Base-by-base conservation (phyloP, 2,888 invertebrate species). In the Ormyrus thymus region DNA sequence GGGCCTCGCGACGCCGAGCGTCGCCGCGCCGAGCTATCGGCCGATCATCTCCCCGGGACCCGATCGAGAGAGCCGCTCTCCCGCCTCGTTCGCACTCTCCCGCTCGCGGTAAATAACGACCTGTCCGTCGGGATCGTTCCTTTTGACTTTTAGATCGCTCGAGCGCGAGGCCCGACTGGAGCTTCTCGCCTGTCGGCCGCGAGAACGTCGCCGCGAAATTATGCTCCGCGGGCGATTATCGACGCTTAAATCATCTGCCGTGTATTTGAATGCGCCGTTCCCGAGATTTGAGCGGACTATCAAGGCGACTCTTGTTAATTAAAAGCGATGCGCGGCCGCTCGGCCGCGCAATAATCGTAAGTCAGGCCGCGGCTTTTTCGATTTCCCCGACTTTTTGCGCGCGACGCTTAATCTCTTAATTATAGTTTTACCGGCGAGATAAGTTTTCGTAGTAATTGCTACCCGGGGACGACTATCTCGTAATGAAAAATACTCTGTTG, bases 151-250 rank as follows among this genome's bases (percentile, higher is more conserved):
- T 70, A 70, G 59, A 70, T 50, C 50, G 65, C 65, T 74, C 58
- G 73, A 74, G 73, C 73, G 73, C 73, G 50, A 74, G 65, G 65
- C 62, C 64, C 73, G 73, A 74, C 73, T 74, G 65, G 58, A 74
- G 65, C 65, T 74, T 74, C 73, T 74, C 73, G 73, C 73, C 56
- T 65, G 73, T 65, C 73, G n/a, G 58, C 56, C 73, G 65, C 50
- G 65, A 64, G 58, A 74, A 65, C 73, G 65, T 74, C 73, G n/a
- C 64, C 73, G 65, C 73, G 58, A 70, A 70, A 70, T 70, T 70
- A 70, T 70, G 70, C 59, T 58, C 59, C 59, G 29, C 70, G 46
- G 46, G 43, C 59, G 13, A 70, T 70, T 70, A 70, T 70, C 70
- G 70, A 70, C 59, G 59, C 50, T 69, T 48, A 69, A 69, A 70